A percentile compares a stretch with the other conserved stretches of the same genome.
Evolutionary conservation across 2,113 vertebrate genomes (phyloP).

Genomic region (Leptodactylus fuscus): DNA sequence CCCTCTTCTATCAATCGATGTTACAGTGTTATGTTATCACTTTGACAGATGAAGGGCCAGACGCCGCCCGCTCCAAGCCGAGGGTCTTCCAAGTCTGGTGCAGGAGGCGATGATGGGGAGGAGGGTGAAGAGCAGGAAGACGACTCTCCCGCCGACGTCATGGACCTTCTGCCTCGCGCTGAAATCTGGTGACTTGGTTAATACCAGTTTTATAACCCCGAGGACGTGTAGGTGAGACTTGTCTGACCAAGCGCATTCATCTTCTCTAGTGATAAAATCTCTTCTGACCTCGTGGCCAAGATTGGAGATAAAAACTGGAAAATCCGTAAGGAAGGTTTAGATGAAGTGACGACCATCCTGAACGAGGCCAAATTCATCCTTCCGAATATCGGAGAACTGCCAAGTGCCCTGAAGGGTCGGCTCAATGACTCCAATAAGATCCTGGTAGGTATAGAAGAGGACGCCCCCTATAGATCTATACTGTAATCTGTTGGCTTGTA

Average conservation of each 20-base stretch:
- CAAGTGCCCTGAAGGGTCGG: conserved; percentile 87
- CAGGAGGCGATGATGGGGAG: conserved; percentile 75
- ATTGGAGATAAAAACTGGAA: conserved; percentile 98
- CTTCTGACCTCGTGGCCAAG: conserved; percentile 89
- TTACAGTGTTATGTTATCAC: too few relatives aligned
- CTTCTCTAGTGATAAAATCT: conserved; percentile 88
- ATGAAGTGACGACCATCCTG: conserved; percentile 88
- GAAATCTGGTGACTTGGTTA: conserved; percentile 82
- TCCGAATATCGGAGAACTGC: conserved; percentile 91
- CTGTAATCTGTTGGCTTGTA: too few relatives aligned
- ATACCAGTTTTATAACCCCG: too few relatives aligned
- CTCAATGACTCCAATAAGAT: conserved; percentile 97
- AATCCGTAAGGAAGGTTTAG: conserved; percentile 94
- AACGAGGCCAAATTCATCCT: conserved; percentile 96
- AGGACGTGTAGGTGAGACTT: too few relatives aligned
- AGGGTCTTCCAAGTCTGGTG: conserved; percentile 74
- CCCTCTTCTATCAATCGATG: too few relatives aligned
- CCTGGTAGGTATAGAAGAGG: conserved; percentile 87
- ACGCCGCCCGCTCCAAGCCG: conserved; percentile 82
- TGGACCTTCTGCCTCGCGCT: conserved; percentile 91
- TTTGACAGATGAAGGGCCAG: conserved; percentile 91
- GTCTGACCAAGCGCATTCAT: background rate
- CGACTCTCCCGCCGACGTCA: conserved; percentile 81
- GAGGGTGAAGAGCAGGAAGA: conserved; percentile 84
- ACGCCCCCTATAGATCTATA: too few relatives aligned